Conservation (phyloP, 2,113 vertebrate genomes). For the Engraulis encrasicolus region DNA sequence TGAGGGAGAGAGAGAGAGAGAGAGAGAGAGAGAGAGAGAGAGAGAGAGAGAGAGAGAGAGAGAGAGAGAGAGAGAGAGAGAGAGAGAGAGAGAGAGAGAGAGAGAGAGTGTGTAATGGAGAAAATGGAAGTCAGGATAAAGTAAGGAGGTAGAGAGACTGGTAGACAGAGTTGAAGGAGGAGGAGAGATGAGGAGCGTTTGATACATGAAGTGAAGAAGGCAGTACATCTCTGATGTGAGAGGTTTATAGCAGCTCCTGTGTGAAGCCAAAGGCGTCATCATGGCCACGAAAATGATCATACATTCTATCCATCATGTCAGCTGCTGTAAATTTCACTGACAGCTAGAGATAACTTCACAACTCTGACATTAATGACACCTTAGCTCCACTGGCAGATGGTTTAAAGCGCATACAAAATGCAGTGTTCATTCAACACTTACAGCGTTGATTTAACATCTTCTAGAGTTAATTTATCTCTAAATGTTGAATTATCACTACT, state of each 20-base stretch:
- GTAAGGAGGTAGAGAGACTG: neutral
- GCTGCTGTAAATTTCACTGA: neutral
- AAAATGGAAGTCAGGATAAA: no score
- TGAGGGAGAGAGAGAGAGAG: no score
- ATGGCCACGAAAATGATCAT: neutral
- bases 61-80: neutral
- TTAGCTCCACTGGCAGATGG: neutral
- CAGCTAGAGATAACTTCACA: neutral
- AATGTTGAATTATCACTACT: no score
- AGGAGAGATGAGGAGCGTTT: neutral
- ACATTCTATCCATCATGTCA: neutral
- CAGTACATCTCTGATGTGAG: neutral
- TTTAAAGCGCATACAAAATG: neutral
- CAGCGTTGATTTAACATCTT: no score
- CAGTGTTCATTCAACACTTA: no score
- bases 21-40: neutral
- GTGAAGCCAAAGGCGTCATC: neutral
- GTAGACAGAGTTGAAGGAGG: neutral
- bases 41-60: neutral
- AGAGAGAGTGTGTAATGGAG: neutral
- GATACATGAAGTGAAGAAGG: neutral
- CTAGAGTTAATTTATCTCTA: no score
- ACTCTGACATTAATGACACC: neutral
- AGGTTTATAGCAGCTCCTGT: slow-evolving; percentile 2
- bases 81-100: neutral